phyloP scores from a whole-genome alignment of 1,140 invertebrate species.

The Bombus pascuorum region DNA sequence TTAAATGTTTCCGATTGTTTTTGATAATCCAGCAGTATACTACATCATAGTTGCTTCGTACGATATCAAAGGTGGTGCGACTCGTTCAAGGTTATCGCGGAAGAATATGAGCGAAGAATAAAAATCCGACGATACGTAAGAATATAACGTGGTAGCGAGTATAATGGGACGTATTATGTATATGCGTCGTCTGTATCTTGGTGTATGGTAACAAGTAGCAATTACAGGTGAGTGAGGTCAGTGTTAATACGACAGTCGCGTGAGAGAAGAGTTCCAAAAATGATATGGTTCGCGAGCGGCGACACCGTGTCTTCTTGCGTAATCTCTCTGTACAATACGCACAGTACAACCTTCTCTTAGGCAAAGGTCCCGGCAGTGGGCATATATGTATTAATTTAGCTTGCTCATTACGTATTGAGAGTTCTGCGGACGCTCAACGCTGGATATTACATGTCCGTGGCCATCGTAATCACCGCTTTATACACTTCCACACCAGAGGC shows the following conservation, averaged over 20 bases:
- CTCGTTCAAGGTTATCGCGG: constrained; percentile 11
- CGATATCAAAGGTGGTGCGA: neutral
- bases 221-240: constrained; percentile 82
- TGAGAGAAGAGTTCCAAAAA: constrained; percentile 81
- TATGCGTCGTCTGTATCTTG: constrained; percentile 64
- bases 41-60: neutral
- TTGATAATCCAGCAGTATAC: too few species aligned
- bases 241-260: constrained; percentile 80
- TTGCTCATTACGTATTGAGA: constrained; percentile 73
- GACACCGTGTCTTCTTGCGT: constrained; percentile 74
- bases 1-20: too few species aligned
- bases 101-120: constrained; percentile 18
- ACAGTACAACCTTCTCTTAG: constrained; percentile 59
- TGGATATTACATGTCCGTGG: constrained; percentile 60
- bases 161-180: constrained; percentile 68
- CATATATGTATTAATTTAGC: constrained; percentile 74
- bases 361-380: constrained; percentile 62
- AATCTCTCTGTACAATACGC: constrained; percentile 73
- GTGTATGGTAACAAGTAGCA: constrained; percentile 72
- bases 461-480: constrained; percentile 68
- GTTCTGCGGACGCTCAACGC: constrained; percentile 42
- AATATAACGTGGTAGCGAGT: constrained; percentile 38
- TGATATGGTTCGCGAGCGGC: constrained; percentile 75
- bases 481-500: constrained; percentile 50
- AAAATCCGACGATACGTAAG: constrained; percentile 57